Evolutionary conservation across 2,113 vertebrate genomes (phyloP), one percentile per base, ranked within the genome.

Genomic region (Brachyistius frenatus): DNA sequence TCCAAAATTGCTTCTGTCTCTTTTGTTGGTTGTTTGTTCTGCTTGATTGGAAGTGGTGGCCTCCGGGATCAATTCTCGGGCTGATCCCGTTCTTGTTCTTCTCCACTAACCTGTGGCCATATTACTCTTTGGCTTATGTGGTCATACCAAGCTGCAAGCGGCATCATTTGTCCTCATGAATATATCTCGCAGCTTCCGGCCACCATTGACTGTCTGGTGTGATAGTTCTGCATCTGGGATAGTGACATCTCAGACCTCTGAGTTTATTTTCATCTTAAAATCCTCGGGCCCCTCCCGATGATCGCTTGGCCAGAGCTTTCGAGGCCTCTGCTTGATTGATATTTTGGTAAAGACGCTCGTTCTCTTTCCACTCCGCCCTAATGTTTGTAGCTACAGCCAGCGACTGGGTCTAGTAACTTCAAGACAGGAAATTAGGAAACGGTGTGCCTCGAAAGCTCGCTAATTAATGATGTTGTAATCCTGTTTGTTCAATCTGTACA

Each of bases 31-130:
- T 66, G 64, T 86, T 84, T 81, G 68, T 55, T 77, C 72, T 56
- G 74, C 66, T 54, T 81, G 74, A 83, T 73, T 84, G 72, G 73
- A 78, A 53, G 58, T 9, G 5, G n/a, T 54, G 52, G 65, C 89
- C 78, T 57, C 4, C 0, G 60, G 83, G 77, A 84, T 86, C 70
- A 39, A 14, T 68, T 79, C 68, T 66, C 55, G 16, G 5, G 36
- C 80, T 52, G 67, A 70, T 82, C 76, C 49, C 32, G 64, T 55
- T 76, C 65, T 76, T 46, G n/a, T 77, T 78, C 49, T 46, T 44
- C 49, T 62, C 16, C 41, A 4, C 30, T 49, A 75, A 86, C 80
- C 68, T 76, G 63, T 62, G 63, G 73, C 52, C 66, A 49, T 58
- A 32, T 72, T 57, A 32, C 58, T 84, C 71, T 75, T 62, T 64